Conservation (phyloP, 2,113 vertebrate genomes). For the Gymnarchus niloticus region DNA sequence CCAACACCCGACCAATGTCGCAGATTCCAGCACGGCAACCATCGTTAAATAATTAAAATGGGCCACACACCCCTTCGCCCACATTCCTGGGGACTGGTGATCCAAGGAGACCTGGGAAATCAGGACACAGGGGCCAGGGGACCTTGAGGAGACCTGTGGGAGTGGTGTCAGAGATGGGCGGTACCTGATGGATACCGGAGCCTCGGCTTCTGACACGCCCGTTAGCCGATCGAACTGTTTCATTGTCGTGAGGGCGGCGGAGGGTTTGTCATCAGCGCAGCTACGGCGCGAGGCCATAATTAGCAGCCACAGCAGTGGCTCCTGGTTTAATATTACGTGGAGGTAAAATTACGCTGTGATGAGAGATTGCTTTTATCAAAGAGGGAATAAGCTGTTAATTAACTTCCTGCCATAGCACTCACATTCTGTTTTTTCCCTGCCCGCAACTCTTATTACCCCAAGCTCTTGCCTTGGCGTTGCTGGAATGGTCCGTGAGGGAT, state of each 20-base stretch:
- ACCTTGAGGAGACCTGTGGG: not conserved
- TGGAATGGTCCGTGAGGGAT: not conserved
- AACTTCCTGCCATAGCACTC: constrained; percentile 80
- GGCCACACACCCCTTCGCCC: not conserved
- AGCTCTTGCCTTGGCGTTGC: not conserved
- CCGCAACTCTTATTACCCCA: constrained; percentile 73
- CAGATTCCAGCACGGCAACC: not conserved
- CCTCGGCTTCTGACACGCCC: not conserved
- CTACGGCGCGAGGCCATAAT: constrained; percentile 73
- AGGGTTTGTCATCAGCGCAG: constrained; percentile 59
- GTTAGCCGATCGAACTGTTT: not conserved
- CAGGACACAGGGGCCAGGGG: not conserved
- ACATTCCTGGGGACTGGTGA: not conserved
- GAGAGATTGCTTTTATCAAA: constrained; percentile 84
- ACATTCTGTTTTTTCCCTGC: constrained; percentile 44
- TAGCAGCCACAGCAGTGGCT: constrained; percentile 69
- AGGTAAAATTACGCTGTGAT: constrained; percentile 82
- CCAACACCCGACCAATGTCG: not conserved
- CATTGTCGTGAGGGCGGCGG: constrained; percentile 53
- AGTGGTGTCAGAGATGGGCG: not conserved
- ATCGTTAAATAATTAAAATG: not conserved
- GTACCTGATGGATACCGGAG: not conserved
- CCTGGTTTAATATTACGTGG: constrained; percentile 81
- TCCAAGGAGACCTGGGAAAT: not conserved
- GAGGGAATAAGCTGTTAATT: constrained; percentile 84